Evolutionary conservation across 2,888 invertebrate genomes (phyloP).

Genomic region (Chymomyza fuscimana): DNA sequence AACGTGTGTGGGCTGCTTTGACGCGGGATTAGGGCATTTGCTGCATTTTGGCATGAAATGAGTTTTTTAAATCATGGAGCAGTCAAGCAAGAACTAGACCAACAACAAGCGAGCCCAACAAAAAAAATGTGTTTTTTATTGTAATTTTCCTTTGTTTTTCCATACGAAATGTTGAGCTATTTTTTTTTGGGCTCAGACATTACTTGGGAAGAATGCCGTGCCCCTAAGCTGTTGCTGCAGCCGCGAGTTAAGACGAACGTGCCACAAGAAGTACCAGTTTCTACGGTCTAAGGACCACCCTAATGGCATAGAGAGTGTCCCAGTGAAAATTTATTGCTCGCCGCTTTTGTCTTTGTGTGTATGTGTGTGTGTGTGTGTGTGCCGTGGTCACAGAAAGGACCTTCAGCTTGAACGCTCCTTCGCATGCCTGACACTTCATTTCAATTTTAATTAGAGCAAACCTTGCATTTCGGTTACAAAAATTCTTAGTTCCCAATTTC

Average conservation of each 20-base stretch:
- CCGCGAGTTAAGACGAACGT: constrained; percentile 52
- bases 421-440: constrained; percentile 62
- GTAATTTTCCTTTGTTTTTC: constrained; percentile 44
- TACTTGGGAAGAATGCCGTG: background rate
- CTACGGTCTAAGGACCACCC: constrained; percentile 52
- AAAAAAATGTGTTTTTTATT: constrained; percentile 65
- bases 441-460: constrained; percentile 68
- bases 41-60: constrained; percentile 61
- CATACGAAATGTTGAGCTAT: constrained; percentile 5
- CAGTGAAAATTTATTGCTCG: constrained; percentile 55
- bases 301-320: constrained; percentile 25
- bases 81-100: constrained; percentile 4
- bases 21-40: constrained; percentile 56
- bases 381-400: background rate
- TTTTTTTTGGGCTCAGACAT: background rate
- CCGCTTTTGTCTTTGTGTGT: background rate
- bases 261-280: constrained; percentile 38
- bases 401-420: constrained; percentile 29
- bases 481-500: constrained; percentile 24
- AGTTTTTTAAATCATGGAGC: constrained; percentile 28
- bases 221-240: constrained; percentile 4
- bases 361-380: background rate
- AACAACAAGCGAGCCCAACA: constrained; percentile 7
- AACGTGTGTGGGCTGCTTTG: constrained; percentile 76
- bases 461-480: constrained; percentile 31